Percentiles rank a stretch among this genome's conserved stretches.
Evolutionary conservation across 2,888 invertebrate genomes (phyloP).

Genomic region (Leptopterna dolabrata): DNA sequence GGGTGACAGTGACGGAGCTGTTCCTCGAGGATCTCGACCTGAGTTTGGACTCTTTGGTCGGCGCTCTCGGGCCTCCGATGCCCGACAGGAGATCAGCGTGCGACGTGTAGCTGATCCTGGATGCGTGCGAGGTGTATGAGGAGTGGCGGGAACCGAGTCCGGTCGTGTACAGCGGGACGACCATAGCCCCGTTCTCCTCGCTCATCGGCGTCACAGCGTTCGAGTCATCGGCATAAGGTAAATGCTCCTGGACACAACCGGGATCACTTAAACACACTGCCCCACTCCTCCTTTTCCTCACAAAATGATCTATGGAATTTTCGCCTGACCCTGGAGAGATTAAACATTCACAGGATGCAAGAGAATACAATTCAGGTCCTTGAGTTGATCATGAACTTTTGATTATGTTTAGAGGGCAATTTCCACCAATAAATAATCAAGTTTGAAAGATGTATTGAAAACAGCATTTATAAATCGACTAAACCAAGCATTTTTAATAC

Average conservation of each 20-base stretch:
- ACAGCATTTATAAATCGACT: too few species aligned
- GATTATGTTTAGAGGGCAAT: too few species aligned
- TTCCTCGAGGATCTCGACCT: constrained; percentile 80
- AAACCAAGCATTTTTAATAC: too few species aligned
- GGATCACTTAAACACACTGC: constrained; percentile 56
- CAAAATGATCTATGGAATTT: background rate
- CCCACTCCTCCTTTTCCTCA: background rate
- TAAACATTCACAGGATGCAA: too few species aligned
- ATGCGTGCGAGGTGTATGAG: constrained; percentile 95
- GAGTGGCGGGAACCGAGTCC: constrained; percentile 90
- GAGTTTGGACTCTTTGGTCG: constrained; percentile 87
- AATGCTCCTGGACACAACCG: constrained; percentile 74
- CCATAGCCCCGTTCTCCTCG: constrained; percentile 95
- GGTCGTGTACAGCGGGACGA: constrained; percentile 90
- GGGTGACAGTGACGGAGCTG: constrained; percentile 70
- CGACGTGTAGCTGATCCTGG: constrained; percentile 92
- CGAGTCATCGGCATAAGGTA: constrained; percentile 97
- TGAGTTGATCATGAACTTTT: too few species aligned
- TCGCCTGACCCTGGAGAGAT: background rate
- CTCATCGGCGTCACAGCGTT: constrained; percentile 98
- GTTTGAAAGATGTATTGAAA: too few species aligned
- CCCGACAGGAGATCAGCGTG: constrained; percentile 85
- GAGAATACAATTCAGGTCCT: too few species aligned
- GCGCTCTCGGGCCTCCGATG: constrained; percentile 72
- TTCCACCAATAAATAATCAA: too few species aligned